Percentiles rank a stretch among this genome's conserved stretches.
Conservation (phyloP, 1,140 invertebrate genomes). For the Papilio polyxenes region DNA sequence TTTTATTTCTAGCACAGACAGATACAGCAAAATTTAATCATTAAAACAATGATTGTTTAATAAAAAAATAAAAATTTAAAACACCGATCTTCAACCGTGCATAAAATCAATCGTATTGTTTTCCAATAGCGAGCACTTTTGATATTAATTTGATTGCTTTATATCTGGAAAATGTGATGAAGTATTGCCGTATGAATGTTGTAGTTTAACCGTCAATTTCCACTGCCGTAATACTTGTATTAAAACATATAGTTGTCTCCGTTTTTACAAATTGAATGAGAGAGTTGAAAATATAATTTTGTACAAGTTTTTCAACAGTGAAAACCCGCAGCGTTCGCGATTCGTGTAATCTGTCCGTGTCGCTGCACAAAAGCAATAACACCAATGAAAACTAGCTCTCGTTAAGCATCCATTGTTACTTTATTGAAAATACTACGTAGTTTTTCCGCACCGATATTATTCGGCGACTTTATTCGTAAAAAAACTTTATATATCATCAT, state of each 20-base stretch:
- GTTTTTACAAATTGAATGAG: not conserved
- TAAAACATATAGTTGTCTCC: not conserved
- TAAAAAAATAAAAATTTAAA: slow-evolving; percentile 1
- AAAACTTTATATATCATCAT: not conserved
- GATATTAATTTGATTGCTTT: slow-evolving; percentile 63
- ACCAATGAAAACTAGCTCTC: slow-evolving; percentile 70
- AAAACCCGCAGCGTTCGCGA: slow-evolving; percentile 48
- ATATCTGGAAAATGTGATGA: slow-evolving; percentile 59
- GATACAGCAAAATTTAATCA: not conserved
- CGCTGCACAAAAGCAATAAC: slow-evolving; percentile 75
- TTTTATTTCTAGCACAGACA: no score
- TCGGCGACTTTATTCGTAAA: not conserved
- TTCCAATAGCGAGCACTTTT: slow-evolving; percentile 42
- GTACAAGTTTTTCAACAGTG: not conserved
- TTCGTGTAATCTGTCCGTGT: slow-evolving; percentile 68
- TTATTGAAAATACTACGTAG: slow-evolving; percentile 59
- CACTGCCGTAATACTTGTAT: not conserved
- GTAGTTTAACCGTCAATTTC: slow-evolving; percentile 45
- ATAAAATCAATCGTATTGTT: slow-evolving; percentile 44
- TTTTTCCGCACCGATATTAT: slow-evolving; percentile 4
- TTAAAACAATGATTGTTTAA: not conserved
- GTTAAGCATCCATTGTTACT: slow-evolving; percentile 72
- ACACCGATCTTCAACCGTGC: slow-evolving; percentile 31
- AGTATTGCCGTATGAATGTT: slow-evolving; percentile 54
- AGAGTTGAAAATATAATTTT: not conserved